Evolutionary conservation across 1,140 invertebrate species (phyloP).

Genomic region (Phthorimaea operculella): DNA sequence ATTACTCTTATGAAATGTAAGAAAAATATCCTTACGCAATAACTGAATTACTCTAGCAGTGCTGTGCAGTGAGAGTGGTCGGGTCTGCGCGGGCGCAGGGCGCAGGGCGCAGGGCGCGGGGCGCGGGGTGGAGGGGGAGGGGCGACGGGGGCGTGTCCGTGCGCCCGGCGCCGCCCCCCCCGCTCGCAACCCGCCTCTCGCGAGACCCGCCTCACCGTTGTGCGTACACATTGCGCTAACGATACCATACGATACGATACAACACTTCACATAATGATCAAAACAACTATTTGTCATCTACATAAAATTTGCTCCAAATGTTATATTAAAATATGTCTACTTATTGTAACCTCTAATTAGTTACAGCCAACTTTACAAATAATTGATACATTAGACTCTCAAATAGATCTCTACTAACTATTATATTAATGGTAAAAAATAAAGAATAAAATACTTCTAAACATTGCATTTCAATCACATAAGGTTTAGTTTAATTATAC

Average conservation of each 20-base stretch:
- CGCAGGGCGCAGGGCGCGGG: constrained; percentile 3
- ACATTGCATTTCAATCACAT: constrained; percentile 69
- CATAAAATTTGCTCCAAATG: constrained; percentile 67
- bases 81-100: constrained; percentile 11
- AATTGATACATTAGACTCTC: constrained; percentile 69
- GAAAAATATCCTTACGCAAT: constrained; percentile 64
- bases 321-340: constrained; percentile 68
- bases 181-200: constrained; percentile 8
- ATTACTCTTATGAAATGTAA: constrained; percentile 63
- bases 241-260: constrained; percentile 47
- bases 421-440: constrained; percentile 66
- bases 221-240: constrained; percentile 63
- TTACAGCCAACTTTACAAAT: constrained; percentile 69
- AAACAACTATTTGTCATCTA: constrained; percentile 66
- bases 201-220: constrained; percentile 39
- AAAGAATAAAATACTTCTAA: constrained; percentile 69
- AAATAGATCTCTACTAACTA: constrained; percentile 68
- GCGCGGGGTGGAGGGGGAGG: background rate
- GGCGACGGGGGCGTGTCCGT: constrained; percentile 1
- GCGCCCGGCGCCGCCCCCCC: constrained; percentile 7
- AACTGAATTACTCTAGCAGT: constrained; percentile 65
- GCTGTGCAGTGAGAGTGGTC: constrained; percentile 54
- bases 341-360: constrained; percentile 67
- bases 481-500: constrained; percentile 66
- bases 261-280: constrained; percentile 66